phyloP scores from a whole-genome alignment of 2,888 invertebrate genomes.

The Nebria brevicollis region DNA sequence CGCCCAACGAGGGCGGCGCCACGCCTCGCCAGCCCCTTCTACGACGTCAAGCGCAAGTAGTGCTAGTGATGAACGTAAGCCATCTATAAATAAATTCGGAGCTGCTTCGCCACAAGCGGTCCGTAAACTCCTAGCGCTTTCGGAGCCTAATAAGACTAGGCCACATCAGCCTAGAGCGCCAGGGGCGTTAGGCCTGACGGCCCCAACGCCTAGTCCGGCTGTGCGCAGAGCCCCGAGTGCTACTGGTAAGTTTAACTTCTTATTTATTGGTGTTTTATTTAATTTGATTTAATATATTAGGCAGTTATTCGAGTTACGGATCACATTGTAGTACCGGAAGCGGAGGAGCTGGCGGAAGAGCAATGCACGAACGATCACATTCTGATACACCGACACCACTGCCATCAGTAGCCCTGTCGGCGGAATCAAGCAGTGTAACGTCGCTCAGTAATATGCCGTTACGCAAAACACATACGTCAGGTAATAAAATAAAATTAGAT shows the following conservation, averaged over 20 bases:
- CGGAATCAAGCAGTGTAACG: constrained; percentile 95
- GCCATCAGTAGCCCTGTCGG: constrained; percentile 88
- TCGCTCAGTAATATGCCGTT: constrained; percentile 90
- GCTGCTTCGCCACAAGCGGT: constrained; percentile 98
- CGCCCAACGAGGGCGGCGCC: constrained; percentile 72
- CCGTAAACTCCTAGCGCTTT: constrained; percentile 91
- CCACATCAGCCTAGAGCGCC: constrained; percentile 85
- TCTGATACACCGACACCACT: constrained; percentile 88
- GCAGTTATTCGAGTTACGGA: constrained; percentile 68
- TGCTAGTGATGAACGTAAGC: constrained; percentile 77
- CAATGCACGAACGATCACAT: constrained; percentile 89
- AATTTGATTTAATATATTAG: constrained; percentile 50
- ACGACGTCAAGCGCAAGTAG: constrained; percentile 93
- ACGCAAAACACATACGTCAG: constrained; percentile 81
- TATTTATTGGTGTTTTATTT: neutral
- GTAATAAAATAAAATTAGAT: constrained; percentile 60
- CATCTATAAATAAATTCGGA: constrained; percentile 64
- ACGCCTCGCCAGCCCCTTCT: constrained; percentile 92
- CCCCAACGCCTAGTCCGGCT: constrained; percentile 72
- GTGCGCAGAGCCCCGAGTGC: constrained; percentile 66
- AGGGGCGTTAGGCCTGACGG: constrained; percentile 67
- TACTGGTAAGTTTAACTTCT: constrained; percentile 56
- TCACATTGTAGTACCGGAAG: constrained; percentile 64
- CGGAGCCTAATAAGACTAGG: constrained; percentile 87
- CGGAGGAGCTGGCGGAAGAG: constrained; percentile 64